These are phyloP conservation scores for Atta colombica DNA, from an alignment of 1,140 invertebrate genomes.

Conservation along the genomic window DNA sequence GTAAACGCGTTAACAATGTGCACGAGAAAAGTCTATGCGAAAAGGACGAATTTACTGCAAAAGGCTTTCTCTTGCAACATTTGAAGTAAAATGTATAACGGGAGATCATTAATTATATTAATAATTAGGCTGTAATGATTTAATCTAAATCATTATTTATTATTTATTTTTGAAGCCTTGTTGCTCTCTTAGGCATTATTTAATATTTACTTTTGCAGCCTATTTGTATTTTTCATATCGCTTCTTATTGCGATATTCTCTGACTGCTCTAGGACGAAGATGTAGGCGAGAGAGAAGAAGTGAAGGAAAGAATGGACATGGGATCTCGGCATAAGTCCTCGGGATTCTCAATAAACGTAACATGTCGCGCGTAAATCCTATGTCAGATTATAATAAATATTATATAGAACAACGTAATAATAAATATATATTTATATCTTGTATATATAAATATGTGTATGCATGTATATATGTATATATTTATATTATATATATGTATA, in stretches of 20 bases:
- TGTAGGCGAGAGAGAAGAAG: background rate
- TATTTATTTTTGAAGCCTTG: background rate
- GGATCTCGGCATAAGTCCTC: constrained; percentile 69
- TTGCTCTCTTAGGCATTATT: background rate
- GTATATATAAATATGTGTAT: constrained; percentile 80
- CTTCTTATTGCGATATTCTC: background rate
- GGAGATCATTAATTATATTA: background rate
- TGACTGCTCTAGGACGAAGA: background rate
- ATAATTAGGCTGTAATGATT: constrained; percentile 22
- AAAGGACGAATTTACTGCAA: background rate
- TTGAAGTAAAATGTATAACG: background rate
- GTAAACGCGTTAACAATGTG: constrained; percentile 7
- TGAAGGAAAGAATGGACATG: background rate
- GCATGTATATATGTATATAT: constrained; percentile 76
- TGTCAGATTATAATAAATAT: constrained; percentile 85
- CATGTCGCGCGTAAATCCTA: constrained; percentile 74
- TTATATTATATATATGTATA: constrained; percentile 70
- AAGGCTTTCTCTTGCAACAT: constrained; percentile 8
- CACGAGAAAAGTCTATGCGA: background rate
- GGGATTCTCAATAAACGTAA: constrained; percentile 73
- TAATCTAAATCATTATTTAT: background rate
- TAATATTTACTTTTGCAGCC: background rate
- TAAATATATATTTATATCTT: constrained; percentile 84
- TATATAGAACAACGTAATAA: constrained; percentile 86
- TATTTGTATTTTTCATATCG: background rate